These are phyloP conservation scores for Ruditapes philippinarum DNA, from an alignment of 1,140 invertebrate species.

Conservation along the genomic window DNA sequence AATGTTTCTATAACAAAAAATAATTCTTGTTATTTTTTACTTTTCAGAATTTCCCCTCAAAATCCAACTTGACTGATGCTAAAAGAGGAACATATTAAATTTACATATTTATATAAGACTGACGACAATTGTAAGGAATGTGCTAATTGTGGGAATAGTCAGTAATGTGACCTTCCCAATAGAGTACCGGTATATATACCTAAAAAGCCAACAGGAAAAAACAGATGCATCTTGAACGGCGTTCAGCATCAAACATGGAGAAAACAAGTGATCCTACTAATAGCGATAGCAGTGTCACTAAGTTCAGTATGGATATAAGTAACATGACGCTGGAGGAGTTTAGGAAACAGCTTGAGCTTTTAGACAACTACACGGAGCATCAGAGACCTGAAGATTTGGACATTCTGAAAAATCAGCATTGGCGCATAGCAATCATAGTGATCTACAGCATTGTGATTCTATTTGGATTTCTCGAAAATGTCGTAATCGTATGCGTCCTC, in stretches of 20 bases:
- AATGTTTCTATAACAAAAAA: too few relatives aligned
- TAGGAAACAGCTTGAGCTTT: constrained; percentile 41
- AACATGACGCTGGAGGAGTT: constrained; percentile 63
- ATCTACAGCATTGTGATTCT: constrained; percentile 84
- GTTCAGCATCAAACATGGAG: constrained; percentile 2
- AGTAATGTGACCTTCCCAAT: not conserved
- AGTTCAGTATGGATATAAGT: constrained; percentile 16
- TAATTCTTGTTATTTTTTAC: too few relatives aligned
- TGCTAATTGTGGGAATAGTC: not conserved
- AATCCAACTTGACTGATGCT: too few relatives aligned
- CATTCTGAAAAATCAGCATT: constrained; percentile 72
- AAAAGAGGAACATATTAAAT: too few relatives aligned
- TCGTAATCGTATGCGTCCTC: constrained; percentile 94
- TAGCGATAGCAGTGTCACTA: not conserved
- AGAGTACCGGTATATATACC: not conserved
- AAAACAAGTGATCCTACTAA: constrained; percentile 12
- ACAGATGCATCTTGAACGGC: constrained; percentile 55
- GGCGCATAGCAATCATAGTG: constrained; percentile 81
- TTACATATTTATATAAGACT: too few relatives aligned
- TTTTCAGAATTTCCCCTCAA: too few relatives aligned
- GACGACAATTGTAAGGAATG: too few relatives aligned
- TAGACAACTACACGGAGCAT: constrained; percentile 51
- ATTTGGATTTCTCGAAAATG: constrained; percentile 91
- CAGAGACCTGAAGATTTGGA: constrained; percentile 68
- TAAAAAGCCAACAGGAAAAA: not conserved